Base-by-base conservation (phyloP, 2,113 vertebrate species). In the Candoia aspera region DNA sequence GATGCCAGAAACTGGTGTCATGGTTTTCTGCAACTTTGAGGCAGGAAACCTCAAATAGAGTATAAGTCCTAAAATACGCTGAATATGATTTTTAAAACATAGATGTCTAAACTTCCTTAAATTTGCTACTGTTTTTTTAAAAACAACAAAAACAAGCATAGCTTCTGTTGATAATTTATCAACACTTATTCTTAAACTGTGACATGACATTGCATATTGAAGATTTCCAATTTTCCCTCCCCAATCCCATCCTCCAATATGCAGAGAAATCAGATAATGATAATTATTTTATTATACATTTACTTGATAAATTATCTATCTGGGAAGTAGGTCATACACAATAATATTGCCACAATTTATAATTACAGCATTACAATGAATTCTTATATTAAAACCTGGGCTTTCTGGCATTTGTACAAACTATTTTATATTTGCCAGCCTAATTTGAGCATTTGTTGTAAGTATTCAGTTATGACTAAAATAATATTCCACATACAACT, bases 271-370 rank as follows among this genome's bases (percentile, higher is more conserved):
- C 93, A 94, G 92, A 68, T 9, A 19, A 92, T 90, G 93, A 73
- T 90, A 95, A 96, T 90, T 93, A 84, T 92, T 96, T 97, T 97
- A 96, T 95, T 97, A 92, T 53, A 57, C 58, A 92, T 89, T 96
- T 96, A 96, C 94, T 91, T 95, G 86, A 26, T 93, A 93, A 93
- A 85, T 96, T 94, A 93, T 95, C 93, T 95, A 55, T 89, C 23
- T 92, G 93, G 53, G 91, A 79, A 42, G 57, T 79, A 79, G 54
- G 93, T 88, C 96, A 96, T 96, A 95, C 97, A 97, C 91, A 96
- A 89, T 91, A 96, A 96, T 89, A 97, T 95, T 94, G 94, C 89
- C 95, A 97, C 94, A 94, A 95, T 91, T 86, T 94, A 94, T 91
- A 55, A 95, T 94, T 94, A 96, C 85, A 95, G 91, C 79, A 92